These are phyloP conservation scores for Stigmatopora argus DNA, from an alignment of 2,113 vertebrate genomes.

Conservation along the genomic window DNA sequence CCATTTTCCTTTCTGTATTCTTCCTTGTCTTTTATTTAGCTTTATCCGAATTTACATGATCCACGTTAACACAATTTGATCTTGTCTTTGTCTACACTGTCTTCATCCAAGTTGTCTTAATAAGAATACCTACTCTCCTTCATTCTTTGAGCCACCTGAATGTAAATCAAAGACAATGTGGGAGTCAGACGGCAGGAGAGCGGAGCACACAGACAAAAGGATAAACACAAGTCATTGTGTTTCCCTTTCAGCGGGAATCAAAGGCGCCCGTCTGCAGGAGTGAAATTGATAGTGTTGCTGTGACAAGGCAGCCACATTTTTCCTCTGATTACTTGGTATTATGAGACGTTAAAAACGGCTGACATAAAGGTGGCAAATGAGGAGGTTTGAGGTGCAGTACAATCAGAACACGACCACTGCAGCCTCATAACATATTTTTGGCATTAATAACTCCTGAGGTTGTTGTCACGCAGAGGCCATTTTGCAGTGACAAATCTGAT, in stretches of 20 bases:
- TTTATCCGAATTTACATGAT: not conserved
- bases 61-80: not conserved
- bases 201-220: constrained; percentile 45
- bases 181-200: constrained; percentile 35
- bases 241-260: constrained; percentile 56
- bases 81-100: not conserved
- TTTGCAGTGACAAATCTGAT: constrained; percentile 6
- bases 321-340: constrained; percentile 55
- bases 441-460: constrained; percentile 19
- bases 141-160: constrained; percentile 32
- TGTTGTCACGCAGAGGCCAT: constrained; percentile 5
- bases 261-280: constrained; percentile 42
- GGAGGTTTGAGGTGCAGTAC: constrained; percentile 40
- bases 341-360: constrained; percentile 37
- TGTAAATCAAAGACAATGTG: constrained; percentile 43
- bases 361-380: constrained; percentile 37
- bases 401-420: constrained; percentile 16
- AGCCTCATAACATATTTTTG: constrained; percentile 11
- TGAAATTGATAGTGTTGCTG: constrained; percentile 56
- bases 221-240: constrained; percentile 49
- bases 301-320: constrained; percentile 57
- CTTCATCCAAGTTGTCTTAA: not conserved
- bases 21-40: not conserved
- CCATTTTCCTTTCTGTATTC: not conserved
- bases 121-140: constrained; percentile 6